phyloP scores from a whole-genome alignment of 2,113 vertebrate species.

The Enhydra lutris region DNA sequence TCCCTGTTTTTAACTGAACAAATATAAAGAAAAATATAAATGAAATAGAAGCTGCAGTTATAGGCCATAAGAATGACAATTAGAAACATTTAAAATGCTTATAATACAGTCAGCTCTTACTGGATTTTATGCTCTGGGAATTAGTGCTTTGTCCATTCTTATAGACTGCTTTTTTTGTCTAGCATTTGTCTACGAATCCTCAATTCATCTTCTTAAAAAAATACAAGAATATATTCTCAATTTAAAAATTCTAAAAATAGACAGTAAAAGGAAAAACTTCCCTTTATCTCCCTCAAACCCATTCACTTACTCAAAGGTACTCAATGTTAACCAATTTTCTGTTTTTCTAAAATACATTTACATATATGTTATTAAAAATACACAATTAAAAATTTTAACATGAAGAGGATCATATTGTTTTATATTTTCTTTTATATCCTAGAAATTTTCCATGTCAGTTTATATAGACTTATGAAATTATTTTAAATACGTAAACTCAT shows the following conservation, averaged over 20 bases:
- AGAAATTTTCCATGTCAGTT: background rate
- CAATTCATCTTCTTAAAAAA: background rate
- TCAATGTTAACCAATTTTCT: background rate
- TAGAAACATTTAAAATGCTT: background rate
- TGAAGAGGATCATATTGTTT: background rate
- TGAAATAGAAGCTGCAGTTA: background rate
- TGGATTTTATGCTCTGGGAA: background rate
- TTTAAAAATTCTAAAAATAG: background rate
- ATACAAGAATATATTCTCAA: background rate
- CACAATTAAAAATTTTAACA: background rate
- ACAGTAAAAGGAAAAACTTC: background rate
- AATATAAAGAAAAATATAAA: background rate
- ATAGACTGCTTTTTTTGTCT: background rate
- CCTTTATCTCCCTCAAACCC: background rate
- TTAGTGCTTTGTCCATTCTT: background rate
- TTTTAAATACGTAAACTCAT: background rate
- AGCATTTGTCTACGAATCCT: background rate
- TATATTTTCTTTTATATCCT: conserved; percentile 1
- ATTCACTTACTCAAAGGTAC: background rate
- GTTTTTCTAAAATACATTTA: background rate
- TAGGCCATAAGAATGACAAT: background rate
- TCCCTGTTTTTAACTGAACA: background rate
- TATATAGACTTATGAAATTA: background rate
- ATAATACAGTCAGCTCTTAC: background rate
- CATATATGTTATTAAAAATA: background rate